Base-by-base conservation (phyloP, 2,888 invertebrate genomes). In the Pogonocherus hispidulus region DNA sequence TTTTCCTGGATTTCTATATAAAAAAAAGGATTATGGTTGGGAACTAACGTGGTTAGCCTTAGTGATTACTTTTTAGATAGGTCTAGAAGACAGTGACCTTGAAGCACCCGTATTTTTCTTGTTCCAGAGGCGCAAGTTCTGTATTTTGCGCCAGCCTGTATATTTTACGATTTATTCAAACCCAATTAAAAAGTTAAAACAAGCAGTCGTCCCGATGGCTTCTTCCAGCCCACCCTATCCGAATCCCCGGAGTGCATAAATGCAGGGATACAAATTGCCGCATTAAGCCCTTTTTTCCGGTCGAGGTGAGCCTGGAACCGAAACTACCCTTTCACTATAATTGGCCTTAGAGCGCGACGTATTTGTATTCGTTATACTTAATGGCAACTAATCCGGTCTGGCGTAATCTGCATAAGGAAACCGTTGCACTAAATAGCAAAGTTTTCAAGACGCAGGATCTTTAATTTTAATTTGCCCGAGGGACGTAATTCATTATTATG, bases 401-500 rank as follows among this genome's bases (percentile, higher is more conserved):
- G 55, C 67, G 68, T 80, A 84, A 85, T 85, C 84, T 85, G 82
- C 85, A 85, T 85, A 83, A 80, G 81, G 83, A 84, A 85, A 85
- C 85, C 85, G 83, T 85, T 84, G 85, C 84, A 85, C 83, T 85
- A 86, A 86, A 86, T 85, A 84, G 84, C 81, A 84, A 85, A 86
- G 84, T 85, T 85, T 85, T 84, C 83, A 85, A 85, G 85, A 84
- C 83, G 82, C 81, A 78, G 82, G 84, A 84, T 82, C 85, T 85
- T 86, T 86, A 85, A 86, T 85, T 86, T 86, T 86, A 86, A 86
- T 86, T 85, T 84, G 83, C 86, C 85, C 85, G 78, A 76, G 85
- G 85, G 86, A 86, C 79, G 84, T 85, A 84, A 86, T 86, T 86
- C 86, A 86, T 86, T 86, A 86, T 83, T 86, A 86, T 86, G 86